These are phyloP conservation scores for Anolis carolinensis DNA, from an alignment of 2,113 vertebrate genomes.

Conservation along the genomic window DNA sequence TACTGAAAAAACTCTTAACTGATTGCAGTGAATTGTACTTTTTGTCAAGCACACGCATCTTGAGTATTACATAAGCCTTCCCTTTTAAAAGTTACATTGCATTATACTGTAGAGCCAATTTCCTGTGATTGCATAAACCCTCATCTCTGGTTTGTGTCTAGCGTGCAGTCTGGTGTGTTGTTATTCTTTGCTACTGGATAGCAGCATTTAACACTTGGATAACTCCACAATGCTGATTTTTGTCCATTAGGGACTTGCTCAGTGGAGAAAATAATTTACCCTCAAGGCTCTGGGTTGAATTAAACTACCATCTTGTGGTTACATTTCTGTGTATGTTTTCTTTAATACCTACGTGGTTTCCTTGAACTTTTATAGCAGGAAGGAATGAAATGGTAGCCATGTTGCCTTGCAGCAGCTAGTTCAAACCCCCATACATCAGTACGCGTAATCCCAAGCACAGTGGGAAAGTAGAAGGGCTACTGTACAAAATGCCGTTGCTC, in stretches of 20 bases:
- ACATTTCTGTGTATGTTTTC: slow-evolving; percentile 30
- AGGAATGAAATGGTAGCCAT: not conserved
- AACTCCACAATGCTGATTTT: slow-evolving; percentile 31
- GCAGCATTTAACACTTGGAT: slow-evolving; percentile 41
- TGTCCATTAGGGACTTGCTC: slow-evolving; percentile 26
- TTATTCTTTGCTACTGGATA: slow-evolving; percentile 43
- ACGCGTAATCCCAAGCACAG: not conserved
- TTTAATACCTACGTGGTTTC: slow-evolving; percentile 5
- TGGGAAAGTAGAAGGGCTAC: not conserved
- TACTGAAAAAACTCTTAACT: not conserved
- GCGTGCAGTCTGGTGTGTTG: slow-evolving; percentile 15
- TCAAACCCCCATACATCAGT: not conserved
- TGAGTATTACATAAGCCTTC: not conserved
- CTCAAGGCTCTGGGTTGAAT: slow-evolving; percentile 28
- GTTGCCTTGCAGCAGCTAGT: not conserved
- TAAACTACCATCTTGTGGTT: slow-evolving; percentile 24
- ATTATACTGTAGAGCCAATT: slow-evolving; percentile 27
- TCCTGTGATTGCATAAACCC: slow-evolving; percentile 33
- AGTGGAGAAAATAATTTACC: slow-evolving; percentile 33
- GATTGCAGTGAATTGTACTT: not conserved
- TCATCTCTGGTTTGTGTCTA: slow-evolving; percentile 37
- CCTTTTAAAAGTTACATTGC: slow-evolving; percentile 25
- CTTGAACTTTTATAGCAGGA: not conserved
- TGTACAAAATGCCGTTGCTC: not conserved
- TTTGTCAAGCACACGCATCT: not conserved